Base-by-base conservation (phyloP, 2,888 invertebrate species). In the Sialis lutaria region DNA sequence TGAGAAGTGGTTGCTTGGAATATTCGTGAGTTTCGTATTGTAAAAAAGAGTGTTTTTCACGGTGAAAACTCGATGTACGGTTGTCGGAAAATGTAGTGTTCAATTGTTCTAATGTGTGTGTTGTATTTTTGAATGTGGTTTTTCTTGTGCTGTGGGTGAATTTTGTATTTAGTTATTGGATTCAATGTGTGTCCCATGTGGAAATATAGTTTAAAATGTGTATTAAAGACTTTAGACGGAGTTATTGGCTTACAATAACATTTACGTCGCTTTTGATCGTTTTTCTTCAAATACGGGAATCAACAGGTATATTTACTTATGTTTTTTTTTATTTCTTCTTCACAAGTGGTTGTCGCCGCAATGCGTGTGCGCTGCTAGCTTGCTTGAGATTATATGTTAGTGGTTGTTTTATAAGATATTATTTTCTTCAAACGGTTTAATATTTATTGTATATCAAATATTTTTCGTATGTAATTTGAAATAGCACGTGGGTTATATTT, bases 171-270 rank as follows among this genome's bases (percentile, higher is more conserved):
- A 22, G 22, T 22, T 22, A 22, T 22, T 22, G 22, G 22, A 22
- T 22, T 22, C 4, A 8, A 40, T 46, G 10, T 56, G 62, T 62
- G 60, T 60, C 64, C 64, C 63, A 64, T 65, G 64, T 59, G 61
- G 64, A 64, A 59, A 59, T 57, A 61, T 58, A 59, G 54, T 54
- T 56, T 59, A 75, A 73, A 73, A 77, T 76, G 76, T 74, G 75
- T 75, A 75, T 75, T 70, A 74, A 73, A 68, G 73, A 75, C 72
- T 71, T 70, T 70, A 70, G 67, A 69, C 72, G 73, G 74, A 75
- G 74, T 73, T 74, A 75, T 71, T 72, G 73, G 73, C 73, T 75
- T 74, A 75, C 75, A 74, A 71, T 66, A 67, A 67, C 71, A 67
- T 64, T 70, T 63, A 64, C 63, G 56, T 56, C 69, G 57, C 62